Evolutionary conservation across 2,888 invertebrate genomes (phyloP).

Genomic region (Folsomia manolachei): DNA sequence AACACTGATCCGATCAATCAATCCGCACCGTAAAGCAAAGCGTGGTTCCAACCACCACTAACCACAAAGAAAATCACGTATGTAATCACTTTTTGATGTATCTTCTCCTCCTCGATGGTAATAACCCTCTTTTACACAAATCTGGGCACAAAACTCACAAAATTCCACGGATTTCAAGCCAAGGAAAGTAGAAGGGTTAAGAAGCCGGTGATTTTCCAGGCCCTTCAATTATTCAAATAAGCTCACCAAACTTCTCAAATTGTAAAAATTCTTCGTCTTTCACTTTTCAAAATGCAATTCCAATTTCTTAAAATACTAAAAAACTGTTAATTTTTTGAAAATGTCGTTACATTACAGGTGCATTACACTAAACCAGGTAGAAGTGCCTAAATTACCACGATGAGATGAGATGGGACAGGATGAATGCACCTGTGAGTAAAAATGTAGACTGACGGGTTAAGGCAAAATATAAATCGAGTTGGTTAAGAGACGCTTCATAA

Average conservation of each 20-base stretch:
- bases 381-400: background rate
- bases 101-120: background rate
- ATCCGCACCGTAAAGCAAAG: too few species aligned
- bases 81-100: constrained; percentile 7
- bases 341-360: too few species aligned
- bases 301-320: too few species aligned
- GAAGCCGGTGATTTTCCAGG: background rate
- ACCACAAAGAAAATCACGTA: background rate
- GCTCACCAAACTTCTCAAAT: background rate
- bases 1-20: background rate
- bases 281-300: too few species aligned
- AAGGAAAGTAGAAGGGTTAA: too few species aligned
- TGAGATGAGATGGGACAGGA: background rate
- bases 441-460: constrained; percentile 11
- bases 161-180: background rate
- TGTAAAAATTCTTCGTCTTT: background rate
- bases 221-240: background rate
- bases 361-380: too few species aligned
- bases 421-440: constrained; percentile 15
- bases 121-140: background rate
- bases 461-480: background rate
- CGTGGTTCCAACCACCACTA: background rate
- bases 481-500: background rate
- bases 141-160: background rate
- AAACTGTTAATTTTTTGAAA: too few species aligned